phyloP scores from a whole-genome alignment of 1,140 invertebrate genomes.

The Scaptomyza montana region DNA sequence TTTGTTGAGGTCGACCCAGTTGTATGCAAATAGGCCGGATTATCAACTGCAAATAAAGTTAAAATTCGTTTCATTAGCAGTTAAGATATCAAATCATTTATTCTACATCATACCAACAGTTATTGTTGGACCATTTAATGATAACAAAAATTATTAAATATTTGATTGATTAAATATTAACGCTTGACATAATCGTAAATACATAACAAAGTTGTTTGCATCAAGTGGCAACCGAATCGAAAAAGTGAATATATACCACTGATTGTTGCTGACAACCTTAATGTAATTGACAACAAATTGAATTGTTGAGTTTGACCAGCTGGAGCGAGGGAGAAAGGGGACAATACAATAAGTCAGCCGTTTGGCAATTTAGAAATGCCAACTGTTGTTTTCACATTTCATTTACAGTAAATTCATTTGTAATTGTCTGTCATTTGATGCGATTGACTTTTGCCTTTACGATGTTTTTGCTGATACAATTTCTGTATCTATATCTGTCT shows the following conservation, averaged over 20 bases:
- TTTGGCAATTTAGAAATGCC: conserved; percentile 16
- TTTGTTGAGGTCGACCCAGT: conserved; percentile 16
- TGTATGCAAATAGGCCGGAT: conserved; percentile 30
- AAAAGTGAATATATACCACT: background rate
- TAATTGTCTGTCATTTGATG: conserved; percentile 25
- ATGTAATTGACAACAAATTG: conserved; percentile 14
- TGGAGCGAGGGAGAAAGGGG: background rate
- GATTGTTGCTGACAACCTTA: background rate
- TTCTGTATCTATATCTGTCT: background rate
- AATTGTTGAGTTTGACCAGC: background rate
- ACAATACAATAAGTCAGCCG: conserved; percentile 21
- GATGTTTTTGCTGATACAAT: background rate
- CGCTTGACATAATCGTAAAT: background rate
- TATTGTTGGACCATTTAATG: background rate
- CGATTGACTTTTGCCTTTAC: conserved; percentile 9
- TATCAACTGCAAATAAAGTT: conserved; percentile 47
- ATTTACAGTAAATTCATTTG: conserved; percentile 12
- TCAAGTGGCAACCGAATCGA: background rate
- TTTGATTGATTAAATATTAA: background rate
- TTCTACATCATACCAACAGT: too few relatives aligned
- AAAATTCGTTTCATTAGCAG: conserved; percentile 32
- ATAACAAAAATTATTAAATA: background rate
- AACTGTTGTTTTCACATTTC: conserved; percentile 20
- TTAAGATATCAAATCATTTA: background rate
- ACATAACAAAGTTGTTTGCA: background rate